These are phyloP conservation scores for Chymomyza costata DNA, from an alignment of 1,140 invertebrate species.

Conservation along the genomic window DNA sequence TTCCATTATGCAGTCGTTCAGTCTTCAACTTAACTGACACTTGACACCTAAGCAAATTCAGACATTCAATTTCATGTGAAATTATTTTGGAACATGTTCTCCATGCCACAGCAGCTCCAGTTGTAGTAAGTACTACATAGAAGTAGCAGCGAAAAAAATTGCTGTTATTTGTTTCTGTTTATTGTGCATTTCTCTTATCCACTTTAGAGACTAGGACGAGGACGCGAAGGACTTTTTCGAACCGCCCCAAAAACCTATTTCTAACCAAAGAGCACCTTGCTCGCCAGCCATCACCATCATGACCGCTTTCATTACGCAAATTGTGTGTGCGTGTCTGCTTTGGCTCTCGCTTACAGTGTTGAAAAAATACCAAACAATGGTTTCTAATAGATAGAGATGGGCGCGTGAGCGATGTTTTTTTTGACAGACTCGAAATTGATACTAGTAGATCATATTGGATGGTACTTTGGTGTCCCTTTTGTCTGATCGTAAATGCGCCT, in stretches of 20 bases:
- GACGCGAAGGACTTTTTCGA: no score
- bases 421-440: no score
- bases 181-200: conserved; percentile 46
- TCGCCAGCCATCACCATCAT: conserved; percentile 19
- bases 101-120: no score
- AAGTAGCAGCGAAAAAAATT: conserved; percentile 21
- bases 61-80: conserved; percentile 56
- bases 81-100: conserved; percentile 45
- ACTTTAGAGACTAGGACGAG: conserved; percentile 32
- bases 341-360: no score
- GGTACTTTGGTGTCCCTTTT: no score
- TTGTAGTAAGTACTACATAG: no score
- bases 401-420: no score
- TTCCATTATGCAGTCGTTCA: conserved; percentile 49
- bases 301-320: conserved; percentile 47
- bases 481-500: no score
- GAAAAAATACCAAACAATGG: no score
- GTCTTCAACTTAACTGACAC: conserved; percentile 54
- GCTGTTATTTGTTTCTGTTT: conserved; percentile 47
- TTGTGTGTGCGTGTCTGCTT: conserved; percentile 44
- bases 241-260: no score
- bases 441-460: no score
- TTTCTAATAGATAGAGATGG: no score
- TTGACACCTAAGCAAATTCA: conserved; percentile 55
- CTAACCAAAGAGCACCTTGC: conserved; percentile 1